Percentiles rank a stretch among this genome's conserved stretches.
Evolutionary conservation across 64 coral and sea anemone genomes (phyloP).

Genomic region (Montipora cactus): DNA sequence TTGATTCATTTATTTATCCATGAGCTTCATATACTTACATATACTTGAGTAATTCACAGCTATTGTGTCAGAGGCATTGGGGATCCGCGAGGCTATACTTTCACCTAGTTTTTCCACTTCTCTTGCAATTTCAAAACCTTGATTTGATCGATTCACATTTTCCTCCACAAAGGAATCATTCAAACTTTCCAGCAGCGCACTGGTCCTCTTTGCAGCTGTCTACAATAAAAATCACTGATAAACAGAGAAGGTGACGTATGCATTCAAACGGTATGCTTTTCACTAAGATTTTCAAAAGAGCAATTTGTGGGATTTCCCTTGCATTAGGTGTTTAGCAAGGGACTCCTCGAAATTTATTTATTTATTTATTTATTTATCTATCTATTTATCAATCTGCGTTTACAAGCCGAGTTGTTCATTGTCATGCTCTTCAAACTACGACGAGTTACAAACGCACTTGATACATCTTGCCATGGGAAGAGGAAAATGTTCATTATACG

Average conservation of each 20-base stretch:
- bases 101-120: constrained; percentile 66
- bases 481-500: too few species aligned
- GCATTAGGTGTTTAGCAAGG: too few species aligned
- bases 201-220: constrained; percentile 59
- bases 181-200: constrained; percentile 10
- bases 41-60: constrained; percentile 53
- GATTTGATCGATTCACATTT: background rate
- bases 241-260: background rate
- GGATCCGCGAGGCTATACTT: constrained; percentile 39
- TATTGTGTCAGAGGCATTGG: background rate
- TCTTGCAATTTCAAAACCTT: constrained; percentile 29
- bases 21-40: background rate
- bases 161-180: background rate
- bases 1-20: too few species aligned
- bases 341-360: background rate
- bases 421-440: too few species aligned
- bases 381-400: background rate
- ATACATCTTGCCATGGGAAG: too few species aligned
- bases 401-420: background rate
- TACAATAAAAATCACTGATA: background rate
- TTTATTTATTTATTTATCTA: background rate
- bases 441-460: too few species aligned
- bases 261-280: too few species aligned
- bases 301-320: too few species aligned
- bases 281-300: too few species aligned